Base-by-base conservation (phyloP, 2,797 vertebrate species). In the Eleutherodactylus coqui region DNA sequence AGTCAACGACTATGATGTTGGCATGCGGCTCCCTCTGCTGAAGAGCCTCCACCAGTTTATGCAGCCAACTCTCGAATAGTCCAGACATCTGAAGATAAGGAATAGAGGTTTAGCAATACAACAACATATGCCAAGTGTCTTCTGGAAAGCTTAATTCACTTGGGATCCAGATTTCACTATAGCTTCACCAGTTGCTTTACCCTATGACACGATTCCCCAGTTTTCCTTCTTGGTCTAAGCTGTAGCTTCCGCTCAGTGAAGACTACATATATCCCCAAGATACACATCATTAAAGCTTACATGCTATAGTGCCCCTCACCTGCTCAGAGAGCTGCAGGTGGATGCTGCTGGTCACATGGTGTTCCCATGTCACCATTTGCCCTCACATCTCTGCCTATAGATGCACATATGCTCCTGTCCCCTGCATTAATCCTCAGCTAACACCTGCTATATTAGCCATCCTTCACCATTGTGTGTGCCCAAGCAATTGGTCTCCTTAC, bases 1-100 rank as follows among this genome's bases (percentile, higher is more conserved):
- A 99, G 9, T 99, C 95, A 0, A 99, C 97, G 16, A 99, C 94
- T 0, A 99, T 92, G 4, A 99, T 91, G 0, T 99, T 99, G 75
- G 97, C 96, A 0, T 95, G 93, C 0, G 60, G 91, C 90, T 99
- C 97, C 10, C 97, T 92, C 69, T 86, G 90, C 89, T 93, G 96
- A 64, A 99, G 92, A 0, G 98, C 97, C 0, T 92, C 91, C 9
- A 99, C 95, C 32, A 99, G 91, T 84, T 94, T 96, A 55, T 93
- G 86, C 89, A 98, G 90, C 97, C 98, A 99, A 17, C 64, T 93
- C 89, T 98, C 96, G 1, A 97, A 95, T 88, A 99, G 93, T 27
- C 98, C 97, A 0, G 96, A 97, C 93, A 97, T 96, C 98, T 99
- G 88, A 55, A 86, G 45, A 75, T 84, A 73, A 76, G 88, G 21